A percentile compares a stretch with the other conserved stretches of the same genome.
Conservation (phyloP, 2,113 vertebrate genomes). For the Sebastes schlegelii region DNA sequence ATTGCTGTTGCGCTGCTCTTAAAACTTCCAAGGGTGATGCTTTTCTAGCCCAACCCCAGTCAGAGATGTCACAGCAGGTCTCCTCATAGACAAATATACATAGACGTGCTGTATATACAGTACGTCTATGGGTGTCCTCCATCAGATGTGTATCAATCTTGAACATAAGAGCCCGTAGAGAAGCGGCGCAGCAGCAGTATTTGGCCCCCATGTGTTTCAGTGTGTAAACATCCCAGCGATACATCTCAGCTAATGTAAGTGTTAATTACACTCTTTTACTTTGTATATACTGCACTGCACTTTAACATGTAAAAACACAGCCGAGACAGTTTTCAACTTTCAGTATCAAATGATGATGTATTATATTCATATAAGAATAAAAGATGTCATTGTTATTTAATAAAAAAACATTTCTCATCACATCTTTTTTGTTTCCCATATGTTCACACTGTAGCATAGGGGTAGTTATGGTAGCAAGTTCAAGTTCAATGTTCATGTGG, state of each 20-base stretch:
- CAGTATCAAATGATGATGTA: conserved; percentile 11
- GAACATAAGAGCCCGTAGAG: not conserved
- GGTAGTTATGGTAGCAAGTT: no score
- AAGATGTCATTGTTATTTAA: not conserved
- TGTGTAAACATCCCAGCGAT: not conserved
- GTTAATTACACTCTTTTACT: not conserved
- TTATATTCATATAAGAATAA: conserved; percentile 50
- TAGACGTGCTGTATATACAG: no score
- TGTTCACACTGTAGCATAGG: no score
- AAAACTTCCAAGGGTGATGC: not conserved
- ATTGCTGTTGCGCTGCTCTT: not conserved
- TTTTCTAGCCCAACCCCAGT: not conserved
- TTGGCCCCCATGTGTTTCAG: not conserved
- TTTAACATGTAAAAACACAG: conserved; percentile 28
- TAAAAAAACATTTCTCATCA: no score
- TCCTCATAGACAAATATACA: not conserved
- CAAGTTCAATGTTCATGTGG: no score
- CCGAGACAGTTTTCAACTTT: conserved; percentile 13
- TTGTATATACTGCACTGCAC: conserved; percentile 45
- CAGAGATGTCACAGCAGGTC: not conserved
- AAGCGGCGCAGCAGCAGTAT: not conserved
- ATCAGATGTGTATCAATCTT: not conserved
- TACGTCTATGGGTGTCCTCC: not conserved
- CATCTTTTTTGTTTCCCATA: no score
- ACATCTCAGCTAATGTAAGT: not conserved